phyloP scores from a whole-genome alignment of 2,113 vertebrate species.

The Gnathonemus longibarbis region DNA sequence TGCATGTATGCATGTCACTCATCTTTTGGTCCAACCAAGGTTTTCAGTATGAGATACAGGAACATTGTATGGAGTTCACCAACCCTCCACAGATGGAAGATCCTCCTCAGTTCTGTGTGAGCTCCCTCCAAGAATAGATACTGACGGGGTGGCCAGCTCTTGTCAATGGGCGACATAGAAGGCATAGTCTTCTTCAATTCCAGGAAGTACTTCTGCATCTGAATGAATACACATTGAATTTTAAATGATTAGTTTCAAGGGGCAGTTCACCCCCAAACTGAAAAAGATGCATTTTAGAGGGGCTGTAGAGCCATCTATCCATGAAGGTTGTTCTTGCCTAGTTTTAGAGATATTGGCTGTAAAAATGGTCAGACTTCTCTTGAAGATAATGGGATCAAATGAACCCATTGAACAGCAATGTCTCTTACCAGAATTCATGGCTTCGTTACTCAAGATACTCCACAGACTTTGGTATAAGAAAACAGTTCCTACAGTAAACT shows the following conservation, averaged over 20 bases:
- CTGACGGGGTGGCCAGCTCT: constrained; percentile 80
- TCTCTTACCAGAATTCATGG: neutral
- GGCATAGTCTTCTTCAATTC: constrained; percentile 80
- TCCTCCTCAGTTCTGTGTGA: constrained; percentile 78
- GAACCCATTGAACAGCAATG: neutral
- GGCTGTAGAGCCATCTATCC: neutral
- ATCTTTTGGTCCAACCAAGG: neutral
- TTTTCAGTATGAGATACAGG: neutral
- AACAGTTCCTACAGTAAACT: too few relatives aligned
- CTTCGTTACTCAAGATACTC: neutral
- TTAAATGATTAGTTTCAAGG: neutral
- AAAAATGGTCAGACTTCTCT: neutral
- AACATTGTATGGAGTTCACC: constrained; percentile 18
- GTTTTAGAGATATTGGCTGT: neutral
- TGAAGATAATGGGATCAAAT: neutral
- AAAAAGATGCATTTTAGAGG: neutral
- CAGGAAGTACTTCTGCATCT: constrained; percentile 95
- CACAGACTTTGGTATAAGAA: neutral
- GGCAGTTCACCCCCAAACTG: neutral
- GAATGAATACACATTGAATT: constrained; percentile 1
- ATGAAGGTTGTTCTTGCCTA: neutral
- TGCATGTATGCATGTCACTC: neutral
- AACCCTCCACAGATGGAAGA: constrained; percentile 97
- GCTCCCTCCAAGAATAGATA: constrained; percentile 83
- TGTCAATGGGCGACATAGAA: constrained; percentile 89